A percentile compares a stretch with the other conserved stretches of the same genome.
Conservation (phyloP, 2,888 invertebrate genomes). For the Byasa hedistus region DNA sequence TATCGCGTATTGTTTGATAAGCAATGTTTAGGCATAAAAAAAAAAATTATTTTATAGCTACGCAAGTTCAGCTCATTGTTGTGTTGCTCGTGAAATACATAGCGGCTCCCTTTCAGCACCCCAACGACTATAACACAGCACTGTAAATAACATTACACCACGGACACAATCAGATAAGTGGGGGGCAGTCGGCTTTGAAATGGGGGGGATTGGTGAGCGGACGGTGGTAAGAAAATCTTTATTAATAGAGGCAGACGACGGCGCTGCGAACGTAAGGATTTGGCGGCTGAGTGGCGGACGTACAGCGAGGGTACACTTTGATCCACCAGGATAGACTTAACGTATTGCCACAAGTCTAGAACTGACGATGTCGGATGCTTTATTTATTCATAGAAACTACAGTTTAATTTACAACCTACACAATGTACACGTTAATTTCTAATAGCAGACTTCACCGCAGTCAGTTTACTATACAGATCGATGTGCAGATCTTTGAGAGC, state of each 20-base stretch:
- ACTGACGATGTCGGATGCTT: conserved; percentile 21
- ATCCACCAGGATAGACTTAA: conserved; percentile 41
- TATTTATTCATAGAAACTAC: conserved; percentile 6
- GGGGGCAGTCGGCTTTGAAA: conserved; percentile 34
- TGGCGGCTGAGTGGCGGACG: conserved; percentile 51
- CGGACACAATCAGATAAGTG: conserved; percentile 64
- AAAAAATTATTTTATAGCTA: too few species aligned
- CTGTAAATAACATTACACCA: conserved; percentile 59
- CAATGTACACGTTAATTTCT: too few species aligned
- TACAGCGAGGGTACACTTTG: conserved; percentile 41
- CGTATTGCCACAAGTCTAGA: conserved; percentile 37
- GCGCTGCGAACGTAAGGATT: conserved; percentile 40
- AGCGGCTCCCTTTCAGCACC: conserved; percentile 14
- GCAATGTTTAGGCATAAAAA: too few species aligned
- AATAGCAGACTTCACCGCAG: too few species aligned
- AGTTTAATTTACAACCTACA: too few species aligned
- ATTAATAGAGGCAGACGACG: conserved; percentile 63
- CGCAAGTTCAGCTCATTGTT: too few species aligned
- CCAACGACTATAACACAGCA: conserved; percentile 44
- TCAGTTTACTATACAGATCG: too few species aligned
- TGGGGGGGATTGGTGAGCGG: conserved; percentile 36
- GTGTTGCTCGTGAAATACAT: too few species aligned
- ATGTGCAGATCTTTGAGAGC: too few species aligned
- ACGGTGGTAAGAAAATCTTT: conserved; percentile 65
- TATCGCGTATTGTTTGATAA: too few species aligned